Conservation (phyloP, 2,797 vertebrate genomes). For the Geotrypetes seraphini region DNA sequence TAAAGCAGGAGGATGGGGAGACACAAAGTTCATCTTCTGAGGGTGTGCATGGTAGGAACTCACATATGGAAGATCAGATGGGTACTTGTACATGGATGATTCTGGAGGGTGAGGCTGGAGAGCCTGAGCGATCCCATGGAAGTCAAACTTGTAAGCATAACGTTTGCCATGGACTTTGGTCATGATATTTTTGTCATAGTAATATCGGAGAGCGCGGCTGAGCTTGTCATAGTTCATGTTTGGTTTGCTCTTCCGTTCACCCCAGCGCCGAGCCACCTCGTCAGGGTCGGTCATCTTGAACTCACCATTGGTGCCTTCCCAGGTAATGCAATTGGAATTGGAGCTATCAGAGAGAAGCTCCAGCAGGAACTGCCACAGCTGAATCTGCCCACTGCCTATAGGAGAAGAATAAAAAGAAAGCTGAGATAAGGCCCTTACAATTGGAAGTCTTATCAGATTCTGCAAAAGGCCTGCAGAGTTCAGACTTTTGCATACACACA, state of each 20-base stretch:
- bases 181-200: slow-evolving; percentile 89
- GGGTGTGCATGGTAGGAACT: slow-evolving; percentile 73
- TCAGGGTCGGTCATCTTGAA: slow-evolving; percentile 84
- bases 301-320: slow-evolving; percentile 80
- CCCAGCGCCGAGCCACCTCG: slow-evolving; percentile 79
- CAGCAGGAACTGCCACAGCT: slow-evolving; percentile 78
- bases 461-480: no score
- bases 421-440: no score
- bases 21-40: slow-evolving; percentile 83
- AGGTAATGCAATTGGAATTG: slow-evolving; percentile 78
- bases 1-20: slow-evolving; percentile 62
- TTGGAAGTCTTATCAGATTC: no score
- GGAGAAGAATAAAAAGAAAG: background rate
- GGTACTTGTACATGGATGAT: slow-evolving; percentile 77
- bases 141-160: slow-evolving; percentile 83
- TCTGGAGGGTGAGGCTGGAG: slow-evolving; percentile 77
- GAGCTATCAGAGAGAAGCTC: slow-evolving; percentile 79
- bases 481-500: no score
- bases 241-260: slow-evolving; percentile 76
- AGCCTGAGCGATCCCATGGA: slow-evolving; percentile 79
- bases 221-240: slow-evolving; percentile 89
- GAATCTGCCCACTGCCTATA: slow-evolving; percentile 74
- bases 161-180: slow-evolving; percentile 84
- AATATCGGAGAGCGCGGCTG: slow-evolving; percentile 79
- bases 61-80: slow-evolving; percentile 75